Base-by-base conservation (phyloP, 2,888 invertebrate species). In the Abrostola tripartita region DNA sequence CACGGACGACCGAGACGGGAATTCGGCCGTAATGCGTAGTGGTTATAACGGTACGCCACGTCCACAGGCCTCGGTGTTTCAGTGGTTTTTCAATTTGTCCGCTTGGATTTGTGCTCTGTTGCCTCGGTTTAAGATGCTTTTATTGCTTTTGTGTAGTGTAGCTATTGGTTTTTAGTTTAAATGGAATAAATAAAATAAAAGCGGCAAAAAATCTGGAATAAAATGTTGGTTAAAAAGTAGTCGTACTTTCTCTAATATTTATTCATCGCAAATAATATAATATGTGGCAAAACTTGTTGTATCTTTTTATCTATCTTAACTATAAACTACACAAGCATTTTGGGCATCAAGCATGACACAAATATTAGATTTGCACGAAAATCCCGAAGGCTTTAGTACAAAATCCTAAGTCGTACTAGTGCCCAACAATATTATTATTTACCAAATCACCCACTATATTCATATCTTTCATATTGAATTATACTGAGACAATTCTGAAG, bases 61-160 rank as follows among this genome's bases (percentile, higher is more conserved):
- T 68, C 57, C 44, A 56, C 50, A 50, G 61, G 58, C 52, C 68
- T 75, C 78, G 59, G 69, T 75, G 81, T 78, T 76, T 79, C 73
- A 74, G 79, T 73, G 79, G 83, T 81, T 83, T 85, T 85, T 85
- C 85, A 85, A 85, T 85, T 84, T 84, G 83, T 81, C 68, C 77
- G 65, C 63, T 63, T 72, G 81, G 76, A 84, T 81, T 80, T 76
- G 74, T 78, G 72, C 73, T 71, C 71, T 71, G 72, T 64, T 76
- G 69, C 68, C 37, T 66, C 50, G 68, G 71, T 72, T 76, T 76
- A 75, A 74, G 71, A 62, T 65, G 61, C 58, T 58, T 78, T 70
- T 71, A 68, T 76, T 52, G 38, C 40, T 44, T 37, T 49, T 42
- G 53, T 55, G 49, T 60, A 47, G 63, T 66, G 61, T 74, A 41